These are phyloP conservation scores for Seira sanloemensis DNA, from an alignment of 2,888 invertebrate genomes.

Conservation along the genomic window DNA sequence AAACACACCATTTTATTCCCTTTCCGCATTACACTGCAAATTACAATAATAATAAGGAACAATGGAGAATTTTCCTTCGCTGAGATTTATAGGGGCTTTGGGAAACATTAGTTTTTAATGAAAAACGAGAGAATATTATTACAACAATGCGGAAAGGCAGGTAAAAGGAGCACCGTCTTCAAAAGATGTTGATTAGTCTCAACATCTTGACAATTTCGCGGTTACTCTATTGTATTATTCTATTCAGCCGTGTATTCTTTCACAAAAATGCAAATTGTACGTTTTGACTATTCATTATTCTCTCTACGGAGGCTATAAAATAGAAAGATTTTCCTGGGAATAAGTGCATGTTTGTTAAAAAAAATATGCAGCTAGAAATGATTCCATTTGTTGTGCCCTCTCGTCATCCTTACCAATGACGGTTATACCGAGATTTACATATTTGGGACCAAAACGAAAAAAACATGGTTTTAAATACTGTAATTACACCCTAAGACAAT, in stretches of 20 bases:
- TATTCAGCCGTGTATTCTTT: background rate
- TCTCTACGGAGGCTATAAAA: no score
- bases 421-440: no score
- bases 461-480: no score
- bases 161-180: background rate
- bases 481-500: no score
- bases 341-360: no score
- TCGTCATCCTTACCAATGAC: no score
- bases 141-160: slow-evolving; percentile 7
- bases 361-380: no score
- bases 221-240: background rate
- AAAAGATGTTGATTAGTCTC: slow-evolving; percentile 15
- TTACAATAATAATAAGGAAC: background rate
- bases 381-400: no score
- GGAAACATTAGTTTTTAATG: background rate
- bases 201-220: slow-evolving; percentile 11
- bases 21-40: slow-evolving; percentile 1
- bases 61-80: background rate
- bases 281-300: background rate
- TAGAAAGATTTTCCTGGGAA: no score
- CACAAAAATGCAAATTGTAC: background rate
- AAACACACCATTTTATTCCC: background rate
- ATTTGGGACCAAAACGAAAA: no score
- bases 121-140: background rate
- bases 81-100: background rate